Evolutionary conservation across 2,888 invertebrate genomes (phyloP).

Genomic region (Apamea monoglypha): DNA sequence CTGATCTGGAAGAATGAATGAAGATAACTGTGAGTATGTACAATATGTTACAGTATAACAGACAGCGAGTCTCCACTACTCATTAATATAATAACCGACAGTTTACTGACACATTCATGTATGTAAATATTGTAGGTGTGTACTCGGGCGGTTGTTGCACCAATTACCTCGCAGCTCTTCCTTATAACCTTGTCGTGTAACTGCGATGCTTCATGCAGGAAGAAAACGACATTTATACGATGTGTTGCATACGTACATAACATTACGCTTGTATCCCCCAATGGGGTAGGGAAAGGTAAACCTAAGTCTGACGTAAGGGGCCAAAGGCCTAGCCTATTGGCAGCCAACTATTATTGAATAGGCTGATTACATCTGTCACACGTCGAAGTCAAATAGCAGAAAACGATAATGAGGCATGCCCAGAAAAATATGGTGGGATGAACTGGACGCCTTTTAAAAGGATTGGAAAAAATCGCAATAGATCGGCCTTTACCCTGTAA

Average conservation of each 20-base stretch:
- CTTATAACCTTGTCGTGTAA: slow-evolving; percentile 36
- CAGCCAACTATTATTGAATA: neutral
- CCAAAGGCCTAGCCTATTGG: neutral
- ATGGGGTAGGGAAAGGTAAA: neutral
- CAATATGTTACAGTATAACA: too few relatives aligned
- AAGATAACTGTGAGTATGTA: too few relatives aligned
- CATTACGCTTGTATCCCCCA: neutral
- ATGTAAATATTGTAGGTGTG: slow-evolving; percentile 54
- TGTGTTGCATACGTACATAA: neutral
- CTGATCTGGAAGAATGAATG: too few relatives aligned
- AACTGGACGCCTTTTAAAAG: neutral
- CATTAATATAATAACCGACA: slow-evolving; percentile 36
- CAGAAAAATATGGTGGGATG: neutral
- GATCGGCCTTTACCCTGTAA: neutral
- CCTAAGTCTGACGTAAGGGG: neutral
- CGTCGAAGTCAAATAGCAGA: neutral
- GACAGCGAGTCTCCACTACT: slow-evolving; percentile 21
- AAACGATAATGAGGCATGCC: neutral
- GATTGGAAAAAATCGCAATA: neutral
- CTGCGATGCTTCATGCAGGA: neutral
- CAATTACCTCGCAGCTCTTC: slow-evolving; percentile 33
- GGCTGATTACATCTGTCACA: neutral
- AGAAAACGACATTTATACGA: neutral
- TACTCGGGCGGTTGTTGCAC: slow-evolving; percentile 39
- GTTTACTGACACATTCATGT: slow-evolving; percentile 56